Conservation (phyloP, 2,797 vertebrate species). For the Cirrhinus mrigala region DNA sequence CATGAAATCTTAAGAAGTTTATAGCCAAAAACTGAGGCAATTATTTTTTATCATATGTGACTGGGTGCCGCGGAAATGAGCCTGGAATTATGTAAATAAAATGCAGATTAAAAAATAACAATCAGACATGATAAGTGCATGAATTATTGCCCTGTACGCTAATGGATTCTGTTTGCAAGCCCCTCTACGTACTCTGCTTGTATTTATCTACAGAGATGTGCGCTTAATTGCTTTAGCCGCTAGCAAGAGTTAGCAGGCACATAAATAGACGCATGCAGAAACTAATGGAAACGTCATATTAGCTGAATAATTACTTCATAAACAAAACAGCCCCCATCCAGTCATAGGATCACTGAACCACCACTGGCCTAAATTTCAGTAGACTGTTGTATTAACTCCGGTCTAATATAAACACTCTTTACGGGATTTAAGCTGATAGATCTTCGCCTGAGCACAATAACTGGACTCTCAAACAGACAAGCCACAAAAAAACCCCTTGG, state of each 20-base stretch:
- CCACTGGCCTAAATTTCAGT: slow-evolving; percentile 49
- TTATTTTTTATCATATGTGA: slow-evolving; percentile 65
- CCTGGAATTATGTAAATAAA: slow-evolving; percentile 71
- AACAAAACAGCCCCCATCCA: slow-evolving; percentile 41
- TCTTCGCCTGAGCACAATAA: slow-evolving; percentile 19
- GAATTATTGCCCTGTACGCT: slow-evolving; percentile 64
- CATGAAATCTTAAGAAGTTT: slow-evolving; percentile 38
- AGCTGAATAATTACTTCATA: slow-evolving; percentile 55
- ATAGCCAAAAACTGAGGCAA: slow-evolving; percentile 47
- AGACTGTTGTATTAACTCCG: slow-evolving; percentile 50
- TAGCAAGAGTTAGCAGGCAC: slow-evolving; percentile 51
- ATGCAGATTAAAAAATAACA: slow-evolving; percentile 70
- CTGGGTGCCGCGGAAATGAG: slow-evolving; percentile 55
- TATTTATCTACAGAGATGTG: slow-evolving; percentile 65
- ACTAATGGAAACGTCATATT: slow-evolving; percentile 63
- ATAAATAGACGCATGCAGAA: slow-evolving; percentile 62
- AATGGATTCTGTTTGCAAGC: slow-evolving; percentile 60
- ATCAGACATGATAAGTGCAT: slow-evolving; percentile 64
- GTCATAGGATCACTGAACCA: slow-evolving; percentile 28
- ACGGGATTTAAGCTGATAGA: slow-evolving; percentile 40
- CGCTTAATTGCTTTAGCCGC: slow-evolving; percentile 64
- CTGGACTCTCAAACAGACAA: slow-evolving; percentile 12
- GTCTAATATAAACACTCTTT: slow-evolving; percentile 31
- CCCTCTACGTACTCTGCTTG: slow-evolving; percentile 58
- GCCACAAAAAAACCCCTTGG: background rate